Conservation (phyloP, 2,888 invertebrate species). For the Caenorhabditis panamensis region DNA sequence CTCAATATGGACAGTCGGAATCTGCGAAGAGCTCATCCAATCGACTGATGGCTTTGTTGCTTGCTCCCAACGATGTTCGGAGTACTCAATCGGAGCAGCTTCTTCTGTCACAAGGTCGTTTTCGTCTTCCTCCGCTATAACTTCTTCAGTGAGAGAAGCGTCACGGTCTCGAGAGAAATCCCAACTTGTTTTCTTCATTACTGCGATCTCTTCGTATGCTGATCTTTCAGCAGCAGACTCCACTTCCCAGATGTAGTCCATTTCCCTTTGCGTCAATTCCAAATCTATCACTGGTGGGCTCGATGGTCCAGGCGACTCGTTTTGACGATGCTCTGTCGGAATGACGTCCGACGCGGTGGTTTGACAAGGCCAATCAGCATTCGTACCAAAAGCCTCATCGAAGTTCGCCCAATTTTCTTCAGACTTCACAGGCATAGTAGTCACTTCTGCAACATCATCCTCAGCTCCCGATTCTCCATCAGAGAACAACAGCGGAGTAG, state of each 20-base stretch:
- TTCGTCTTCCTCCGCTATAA: conserved; percentile 42
- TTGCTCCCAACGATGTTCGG: not conserved
- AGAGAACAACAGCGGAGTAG: conserved; percentile 42
- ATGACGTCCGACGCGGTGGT: not conserved
- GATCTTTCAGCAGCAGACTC: not conserved
- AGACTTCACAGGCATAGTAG: not conserved
- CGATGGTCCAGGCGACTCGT: not conserved
- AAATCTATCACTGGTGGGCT: not conserved
- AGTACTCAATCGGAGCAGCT: not conserved
- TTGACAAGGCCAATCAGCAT: conserved; percentile 27
- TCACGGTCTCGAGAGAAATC: conserved; percentile 11
- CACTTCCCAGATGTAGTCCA: not conserved
- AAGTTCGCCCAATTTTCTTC: conserved; percentile 32
- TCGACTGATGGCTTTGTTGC: not conserved
- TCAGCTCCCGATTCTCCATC: conserved; percentile 31
- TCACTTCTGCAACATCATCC: not conserved
- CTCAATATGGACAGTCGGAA: conserved; percentile 23
- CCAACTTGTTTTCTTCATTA: not conserved
- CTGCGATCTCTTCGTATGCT: not conserved
- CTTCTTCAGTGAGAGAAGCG: conserved; percentile 4
- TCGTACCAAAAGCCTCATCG: not conserved
- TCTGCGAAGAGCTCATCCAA: conserved; percentile 17
- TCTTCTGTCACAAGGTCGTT: not conserved
- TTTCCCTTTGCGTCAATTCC: not conserved
- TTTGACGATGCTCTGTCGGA: too few species aligned